Conservation (phyloP, 2,797 vertebrate genomes). For the Buphagus erythrorhynchus region DNA sequence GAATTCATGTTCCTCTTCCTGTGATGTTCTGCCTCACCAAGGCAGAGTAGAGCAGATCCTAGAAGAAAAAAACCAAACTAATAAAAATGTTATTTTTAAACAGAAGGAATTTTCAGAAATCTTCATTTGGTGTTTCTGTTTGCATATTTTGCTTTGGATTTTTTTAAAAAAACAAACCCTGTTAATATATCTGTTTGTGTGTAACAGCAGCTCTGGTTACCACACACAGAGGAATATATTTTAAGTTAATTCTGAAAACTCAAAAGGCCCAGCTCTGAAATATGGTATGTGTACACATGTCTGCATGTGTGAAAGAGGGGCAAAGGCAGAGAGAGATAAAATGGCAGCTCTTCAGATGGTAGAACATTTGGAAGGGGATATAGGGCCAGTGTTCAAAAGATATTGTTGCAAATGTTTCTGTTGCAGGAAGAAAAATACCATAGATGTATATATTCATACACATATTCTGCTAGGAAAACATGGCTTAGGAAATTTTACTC, state of each 20-base stretch:
- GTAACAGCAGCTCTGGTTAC: background rate
- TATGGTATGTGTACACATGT: background rate
- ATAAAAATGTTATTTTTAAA: background rate
- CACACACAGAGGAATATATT: background rate
- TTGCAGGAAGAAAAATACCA: background rate
- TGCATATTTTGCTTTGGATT: background rate
- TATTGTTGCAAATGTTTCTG: slow-evolving; percentile 30
- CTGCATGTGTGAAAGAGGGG: background rate
- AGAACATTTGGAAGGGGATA: background rate
- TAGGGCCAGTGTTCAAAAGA: slow-evolving; percentile 13
- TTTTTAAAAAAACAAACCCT: background rate
- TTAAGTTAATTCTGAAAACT: slow-evolving; percentile 1
- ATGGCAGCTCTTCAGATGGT: slow-evolving; percentile 20
- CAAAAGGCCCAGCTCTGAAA: background rate
- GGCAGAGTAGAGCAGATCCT: background rate
- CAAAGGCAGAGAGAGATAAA: background rate
- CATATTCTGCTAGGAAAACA: background rate
- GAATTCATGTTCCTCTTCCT: background rate
- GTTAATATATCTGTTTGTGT: background rate
- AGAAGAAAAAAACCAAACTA: background rate
- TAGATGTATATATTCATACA: background rate
- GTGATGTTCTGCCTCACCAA: background rate
- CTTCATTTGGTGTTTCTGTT: background rate
- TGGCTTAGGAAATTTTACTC: background rate
- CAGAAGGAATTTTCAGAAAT: background rate